A percentile compares a stretch with the other conserved stretches of the same genome.
phyloP scores from a whole-genome alignment of 2,888 invertebrate species.

The Cerastoderma edule region DNA sequence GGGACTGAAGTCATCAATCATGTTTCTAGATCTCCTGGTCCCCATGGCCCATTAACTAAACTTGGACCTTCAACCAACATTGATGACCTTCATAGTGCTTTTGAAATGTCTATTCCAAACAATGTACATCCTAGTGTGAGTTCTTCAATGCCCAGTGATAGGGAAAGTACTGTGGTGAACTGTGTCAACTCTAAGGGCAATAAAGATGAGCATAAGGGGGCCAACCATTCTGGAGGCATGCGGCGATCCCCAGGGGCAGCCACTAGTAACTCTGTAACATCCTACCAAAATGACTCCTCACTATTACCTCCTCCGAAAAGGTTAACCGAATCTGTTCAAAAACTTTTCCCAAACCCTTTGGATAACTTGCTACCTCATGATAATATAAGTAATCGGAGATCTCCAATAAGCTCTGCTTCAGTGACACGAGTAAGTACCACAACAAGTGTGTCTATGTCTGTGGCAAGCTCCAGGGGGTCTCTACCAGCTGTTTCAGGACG shows the following conservation, averaged over 20 bases:
- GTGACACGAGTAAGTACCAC: conserved; percentile 38
- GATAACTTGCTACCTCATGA: conserved; percentile 69
- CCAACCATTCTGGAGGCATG: conserved; percentile 68
- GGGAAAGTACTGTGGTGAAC: conserved; percentile 41
- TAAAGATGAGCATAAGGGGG: conserved; percentile 63
- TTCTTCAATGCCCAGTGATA: conserved; percentile 36
- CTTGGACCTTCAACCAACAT: conserved; percentile 10
- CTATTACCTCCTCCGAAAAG: conserved; percentile 76
- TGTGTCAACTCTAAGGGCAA: conserved; percentile 46
- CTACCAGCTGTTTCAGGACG: conserved; percentile 16
- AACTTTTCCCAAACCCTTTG: conserved; percentile 74
- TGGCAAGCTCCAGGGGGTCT: conserved; percentile 30
- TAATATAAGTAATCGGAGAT: conserved; percentile 60
- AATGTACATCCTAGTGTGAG: conserved; percentile 43
- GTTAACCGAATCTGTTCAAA: conserved; percentile 80
- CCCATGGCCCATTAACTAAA: conserved; percentile 27
- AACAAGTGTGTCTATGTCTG: conserved; percentile 40
- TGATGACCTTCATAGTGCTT: conserved; percentile 33
- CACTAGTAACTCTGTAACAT: conserved; percentile 66
- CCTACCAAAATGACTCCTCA: conserved; percentile 75
- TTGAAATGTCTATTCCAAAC: conserved; percentile 45
- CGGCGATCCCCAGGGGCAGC: conserved; percentile 75
- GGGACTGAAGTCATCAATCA: conserved; percentile 49
- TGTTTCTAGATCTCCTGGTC: conserved; percentile 48
- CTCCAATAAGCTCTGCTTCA: conserved; percentile 61